Evolutionary conservation across 1,140 invertebrate species (phyloP), one percentile per base, ranked within the genome.

Genomic region (Helicoverpa armigera): DNA sequence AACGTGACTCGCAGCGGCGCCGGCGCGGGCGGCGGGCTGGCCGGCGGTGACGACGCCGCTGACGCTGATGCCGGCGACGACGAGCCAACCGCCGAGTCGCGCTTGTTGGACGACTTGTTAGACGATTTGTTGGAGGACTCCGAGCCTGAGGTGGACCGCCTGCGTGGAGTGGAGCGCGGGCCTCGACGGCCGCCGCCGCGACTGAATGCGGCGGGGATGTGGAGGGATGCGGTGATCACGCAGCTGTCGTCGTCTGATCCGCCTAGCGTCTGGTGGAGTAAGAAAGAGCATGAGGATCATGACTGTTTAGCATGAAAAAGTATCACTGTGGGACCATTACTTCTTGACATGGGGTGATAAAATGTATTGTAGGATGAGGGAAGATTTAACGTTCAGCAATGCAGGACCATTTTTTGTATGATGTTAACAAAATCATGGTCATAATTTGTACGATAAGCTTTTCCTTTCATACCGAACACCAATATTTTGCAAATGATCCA

Each of bases 201-300:
- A 69, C 79, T 18, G 89, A 96, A 95, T 74, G 95, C 90, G 23
- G 94, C 95, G 1, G 97, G 97, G 89, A 98, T 97, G 81, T 97
- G 97, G 4, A 98, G 95, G 84, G 97, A 98, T 0, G 97, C 98
- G 1, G 97, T 98, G 82, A 98, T 97, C 4, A 98, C 96, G 87
- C 96, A 96, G 85, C 90, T 91, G 83, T 95, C 94, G 86, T 96
- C 95, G 81, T 94, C 93, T 14, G 93, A 94, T 16, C 84, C 88
- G 80, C 88, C 90, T 53, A 91, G 85, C 76, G 87, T 87, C 92
- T 94, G 86, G 5, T 43, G 16, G 0, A 67, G 2, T 23, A 23
- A 9, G 5, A 43, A 7, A 43, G 5, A 43, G 1, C 35, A 43
- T 43, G 35, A 43, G 35, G 23, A 23, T 23, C 23, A 23, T 23